Conservation (phyloP, 1,140 invertebrate genomes). For the Drosophila subobscura region DNA sequence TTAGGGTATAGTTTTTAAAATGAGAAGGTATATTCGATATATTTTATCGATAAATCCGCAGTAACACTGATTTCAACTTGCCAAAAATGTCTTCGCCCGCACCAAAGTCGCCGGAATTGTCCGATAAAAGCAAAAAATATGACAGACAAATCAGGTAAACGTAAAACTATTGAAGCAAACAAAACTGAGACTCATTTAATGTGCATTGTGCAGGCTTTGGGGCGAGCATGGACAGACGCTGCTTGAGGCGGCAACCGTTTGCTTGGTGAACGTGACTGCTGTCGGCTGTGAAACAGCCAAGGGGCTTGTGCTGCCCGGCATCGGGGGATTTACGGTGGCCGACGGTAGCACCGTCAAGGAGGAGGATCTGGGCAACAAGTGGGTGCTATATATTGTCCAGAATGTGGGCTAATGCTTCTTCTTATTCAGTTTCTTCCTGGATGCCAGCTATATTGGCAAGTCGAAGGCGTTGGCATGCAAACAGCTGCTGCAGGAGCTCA, state of each 20-base stretch:
- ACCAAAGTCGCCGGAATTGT: constrained; percentile 81
- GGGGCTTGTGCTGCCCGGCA: constrained; percentile 96
- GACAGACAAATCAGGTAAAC: constrained; percentile 81
- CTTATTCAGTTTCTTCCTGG: constrained; percentile 92
- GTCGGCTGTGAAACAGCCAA: constrained; percentile 98
- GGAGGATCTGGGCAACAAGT: constrained; percentile 97
- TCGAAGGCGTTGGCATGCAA: constrained; percentile 93
- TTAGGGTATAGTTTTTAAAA: no score
- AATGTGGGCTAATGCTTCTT: not conserved
- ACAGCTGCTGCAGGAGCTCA: constrained; percentile 94
- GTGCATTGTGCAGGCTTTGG: constrained; percentile 89
- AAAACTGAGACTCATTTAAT: not conserved
- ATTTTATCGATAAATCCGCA: no score
- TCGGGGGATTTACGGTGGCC: constrained; percentile 98
- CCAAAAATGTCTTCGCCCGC: constrained; percentile 79
- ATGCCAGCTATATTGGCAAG: constrained; percentile 90
- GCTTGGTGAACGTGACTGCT: constrained; percentile 96
- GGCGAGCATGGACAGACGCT: constrained; percentile 97
- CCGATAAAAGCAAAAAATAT: constrained; percentile 85
- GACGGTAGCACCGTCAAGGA: constrained; percentile 94
- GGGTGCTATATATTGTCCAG: constrained; percentile 64
- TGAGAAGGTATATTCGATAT: no score
- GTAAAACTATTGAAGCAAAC: not conserved
- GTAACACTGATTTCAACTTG: not conserved
- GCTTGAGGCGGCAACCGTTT: constrained; percentile 94